phyloP scores from a whole-genome alignment of 2,113 vertebrate species.

The Psittacula cyanocephala region DNA sequence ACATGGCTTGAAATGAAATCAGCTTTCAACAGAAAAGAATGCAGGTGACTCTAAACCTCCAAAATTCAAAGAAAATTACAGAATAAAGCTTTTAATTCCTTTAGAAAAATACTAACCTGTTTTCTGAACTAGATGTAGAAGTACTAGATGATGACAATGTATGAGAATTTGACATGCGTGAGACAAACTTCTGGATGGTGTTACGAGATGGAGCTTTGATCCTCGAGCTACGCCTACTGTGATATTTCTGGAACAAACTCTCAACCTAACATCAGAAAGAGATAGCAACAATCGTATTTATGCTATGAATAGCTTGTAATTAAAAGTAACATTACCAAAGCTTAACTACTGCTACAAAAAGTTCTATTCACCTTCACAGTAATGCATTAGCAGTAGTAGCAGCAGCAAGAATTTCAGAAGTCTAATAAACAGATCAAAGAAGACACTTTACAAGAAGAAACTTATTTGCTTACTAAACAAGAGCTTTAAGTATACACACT shows the following conservation, averaged over 20 bases:
- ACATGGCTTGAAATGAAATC: constrained; percentile 13
- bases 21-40: constrained; percentile 20
- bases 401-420: background rate
- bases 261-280: constrained; percentile 85
- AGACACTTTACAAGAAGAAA: background rate
- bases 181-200: constrained; percentile 95
- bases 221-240: constrained; percentile 89
- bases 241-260: constrained; percentile 94
- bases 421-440: background rate
- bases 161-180: constrained; percentile 91
- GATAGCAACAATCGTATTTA: constrained; percentile 58
- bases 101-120: constrained; percentile 81
- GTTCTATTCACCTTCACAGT: background rate
- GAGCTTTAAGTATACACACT: background rate
- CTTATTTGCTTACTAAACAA: background rate
- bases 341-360: background rate
- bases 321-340: background rate
- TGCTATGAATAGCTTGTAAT: background rate
- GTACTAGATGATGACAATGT: constrained; percentile 85
- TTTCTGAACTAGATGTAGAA: constrained; percentile 88
- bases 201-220: constrained; percentile 93
- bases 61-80: background rate
- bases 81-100: constrained; percentile 52
- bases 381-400: background rate
- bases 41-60: constrained; percentile 15